Evolutionary conservation across 2,113 vertebrate species (phyloP).

Genomic region (Psammodynastes pulverulentus): DNA sequence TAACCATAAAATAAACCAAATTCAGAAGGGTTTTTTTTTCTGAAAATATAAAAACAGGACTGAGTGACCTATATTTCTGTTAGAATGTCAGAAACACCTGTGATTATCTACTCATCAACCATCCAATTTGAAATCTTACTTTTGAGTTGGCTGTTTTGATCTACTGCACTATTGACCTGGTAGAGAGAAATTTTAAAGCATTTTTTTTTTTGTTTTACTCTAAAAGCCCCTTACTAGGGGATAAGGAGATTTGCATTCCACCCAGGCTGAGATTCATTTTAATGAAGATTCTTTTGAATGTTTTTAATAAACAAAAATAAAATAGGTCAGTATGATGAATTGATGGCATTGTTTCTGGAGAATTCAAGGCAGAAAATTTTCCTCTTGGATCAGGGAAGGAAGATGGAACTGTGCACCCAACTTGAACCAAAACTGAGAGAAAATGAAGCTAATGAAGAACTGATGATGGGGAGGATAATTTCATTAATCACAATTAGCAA

Average conservation of each 20-base stretch:
- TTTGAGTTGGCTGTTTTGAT: background rate
- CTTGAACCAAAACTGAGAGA: background rate
- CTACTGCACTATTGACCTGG: background rate
- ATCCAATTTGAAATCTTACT: background rate
- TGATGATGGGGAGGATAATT: background rate
- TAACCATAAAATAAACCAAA: background rate
- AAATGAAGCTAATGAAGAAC: constrained; percentile 6
- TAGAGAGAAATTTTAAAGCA: background rate
- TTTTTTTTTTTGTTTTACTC: background rate
- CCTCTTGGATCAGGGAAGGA: background rate
- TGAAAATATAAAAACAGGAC: background rate
- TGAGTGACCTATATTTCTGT: background rate
- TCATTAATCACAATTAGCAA: constrained; percentile 7
- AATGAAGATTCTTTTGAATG: background rate
- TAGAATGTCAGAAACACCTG: background rate
- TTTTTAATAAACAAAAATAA: background rate
- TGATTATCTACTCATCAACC: background rate
- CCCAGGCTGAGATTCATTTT: background rate
- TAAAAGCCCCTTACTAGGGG: background rate
- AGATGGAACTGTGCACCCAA: background rate
- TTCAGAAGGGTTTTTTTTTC: background rate
- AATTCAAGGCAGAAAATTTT: background rate
- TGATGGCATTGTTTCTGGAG: background rate
- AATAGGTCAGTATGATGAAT: too few relatives aligned
- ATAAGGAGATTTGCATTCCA: background rate